Base-by-base conservation (phyloP, 1,140 invertebrate genomes). In the Idris sp. region DNA sequence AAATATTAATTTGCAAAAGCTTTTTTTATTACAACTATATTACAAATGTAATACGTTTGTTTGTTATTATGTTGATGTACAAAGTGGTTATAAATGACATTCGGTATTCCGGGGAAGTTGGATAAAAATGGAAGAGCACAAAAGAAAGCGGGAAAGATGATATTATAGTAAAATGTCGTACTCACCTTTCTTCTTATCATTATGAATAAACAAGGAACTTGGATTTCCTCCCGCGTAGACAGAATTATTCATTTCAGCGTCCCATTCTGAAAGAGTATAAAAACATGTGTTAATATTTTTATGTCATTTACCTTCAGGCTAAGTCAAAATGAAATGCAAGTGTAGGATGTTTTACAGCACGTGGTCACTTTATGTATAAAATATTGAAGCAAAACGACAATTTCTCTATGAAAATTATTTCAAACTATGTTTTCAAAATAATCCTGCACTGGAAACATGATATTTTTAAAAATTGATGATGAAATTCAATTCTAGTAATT, bases 191-290 rank as follows among this genome's bases (percentile, higher is more conserved):
- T 81, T 86, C 62, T 89, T 90, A 36, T 89, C 89, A 49, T 88
- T 87, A 79, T 90, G 88, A 78, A 89, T 88, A 73, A 89, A 90
- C 78, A 90, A 82, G 53, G 89, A 90, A 77, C 89, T 90, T 18
- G 90, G 90, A 80, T 90, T 90, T 31, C 89, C 88, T 68, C 46
- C 74, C 43, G 74, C 68, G 82, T 89, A 90, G 77, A 90, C 86
- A 18, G 89, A 90, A 81, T 90, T 90, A 84, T 90, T 90, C 83
- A 89, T 83, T 76, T 90, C 89, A 15, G 86, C 82, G 65, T 87
- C 88, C 84, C 85, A 88, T 72, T 83, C 82, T 88, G 77, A 26
- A 79, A 80, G 68, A 36, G 44, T 43, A 80, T 71, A 44, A 72
- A 56, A 68, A 75, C 19, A 46, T 19, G 40, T 43, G 62, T 56